Conservation (phyloP, 2,888 invertebrate genomes). For the Zele albiditarsus region DNA sequence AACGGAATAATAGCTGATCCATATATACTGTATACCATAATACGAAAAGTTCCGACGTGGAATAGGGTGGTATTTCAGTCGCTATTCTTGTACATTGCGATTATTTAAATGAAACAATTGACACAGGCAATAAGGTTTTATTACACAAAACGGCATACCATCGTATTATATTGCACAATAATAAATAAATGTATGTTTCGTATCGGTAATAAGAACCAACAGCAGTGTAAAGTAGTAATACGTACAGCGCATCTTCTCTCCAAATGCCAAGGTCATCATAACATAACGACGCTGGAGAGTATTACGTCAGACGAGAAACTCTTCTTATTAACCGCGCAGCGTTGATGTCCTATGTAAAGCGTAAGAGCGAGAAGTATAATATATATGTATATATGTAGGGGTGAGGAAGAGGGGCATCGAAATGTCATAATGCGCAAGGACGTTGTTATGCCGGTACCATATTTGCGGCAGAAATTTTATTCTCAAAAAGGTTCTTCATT, state of each 20-base stretch:
- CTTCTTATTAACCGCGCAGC: slow-evolving; percentile 36
- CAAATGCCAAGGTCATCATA: slow-evolving; percentile 68
- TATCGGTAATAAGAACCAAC: background rate
- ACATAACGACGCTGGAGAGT: slow-evolving; percentile 43
- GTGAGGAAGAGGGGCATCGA: slow-evolving; percentile 34
- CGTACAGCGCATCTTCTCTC: slow-evolving; percentile 61
- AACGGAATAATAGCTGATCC: too few species aligned
- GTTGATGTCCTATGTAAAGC: background rate
- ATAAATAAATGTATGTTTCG: background rate
- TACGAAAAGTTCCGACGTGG: too few species aligned
- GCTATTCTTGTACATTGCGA: too few species aligned
- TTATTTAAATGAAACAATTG: too few species aligned
- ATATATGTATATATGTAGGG: background rate
- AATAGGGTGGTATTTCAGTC: too few species aligned
- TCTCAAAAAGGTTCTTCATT: slow-evolving; percentile 10
- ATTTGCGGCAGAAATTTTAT: slow-evolving; percentile 27
- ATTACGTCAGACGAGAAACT: slow-evolving; percentile 48
- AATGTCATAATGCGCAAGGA: slow-evolving; percentile 52
- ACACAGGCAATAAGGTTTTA: background rate
- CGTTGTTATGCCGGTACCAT: slow-evolving; percentile 30
- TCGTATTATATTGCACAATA: background rate
- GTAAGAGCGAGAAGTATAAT: background rate
- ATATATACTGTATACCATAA: too few species aligned
- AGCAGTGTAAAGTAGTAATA: background rate
- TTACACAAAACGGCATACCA: background rate